These are phyloP conservation scores for Myotis davidii DNA, from an alignment of 2,113 vertebrate genomes.

Conservation along the genomic window DNA sequence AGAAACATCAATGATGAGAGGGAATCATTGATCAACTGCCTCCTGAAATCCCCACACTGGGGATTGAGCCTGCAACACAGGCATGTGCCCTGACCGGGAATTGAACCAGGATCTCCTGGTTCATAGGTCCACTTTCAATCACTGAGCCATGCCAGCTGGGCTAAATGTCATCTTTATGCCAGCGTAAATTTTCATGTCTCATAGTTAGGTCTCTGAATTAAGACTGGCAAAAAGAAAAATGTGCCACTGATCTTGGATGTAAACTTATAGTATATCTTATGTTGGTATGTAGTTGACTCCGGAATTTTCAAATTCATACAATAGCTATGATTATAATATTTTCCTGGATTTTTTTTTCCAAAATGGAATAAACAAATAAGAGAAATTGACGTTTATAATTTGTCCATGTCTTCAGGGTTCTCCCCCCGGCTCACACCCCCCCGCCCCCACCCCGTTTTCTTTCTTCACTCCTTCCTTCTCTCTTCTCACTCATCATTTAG, in stretches of 20 bases:
- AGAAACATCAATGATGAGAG: too few species aligned
- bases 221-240: slow-evolving; percentile 7
- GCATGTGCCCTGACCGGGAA: too few species aligned
- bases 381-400: background rate
- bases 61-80: too few species aligned
- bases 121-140: too few species aligned
- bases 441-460: background rate
- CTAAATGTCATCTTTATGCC: background rate
- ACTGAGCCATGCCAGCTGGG: too few species aligned
- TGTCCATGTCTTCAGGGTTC: background rate
- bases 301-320: background rate
- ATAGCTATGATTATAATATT: background rate
- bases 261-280: background rate
- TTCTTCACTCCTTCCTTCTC: background rate
- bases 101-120: too few species aligned
- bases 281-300: background rate
- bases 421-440: too few species aligned
- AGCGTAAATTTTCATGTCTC: background rate
- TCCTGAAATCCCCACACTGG: too few species aligned
- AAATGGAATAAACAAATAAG: background rate
- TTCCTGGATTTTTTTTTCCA: background rate
- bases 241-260: background rate
- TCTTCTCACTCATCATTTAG: background rate
- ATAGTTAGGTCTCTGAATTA: background rate
- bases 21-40: too few species aligned